These are phyloP conservation scores for Eulemur mongoz DNA, from an alignment of 2,797 vertebrate species.

Conservation along the genomic window DNA sequence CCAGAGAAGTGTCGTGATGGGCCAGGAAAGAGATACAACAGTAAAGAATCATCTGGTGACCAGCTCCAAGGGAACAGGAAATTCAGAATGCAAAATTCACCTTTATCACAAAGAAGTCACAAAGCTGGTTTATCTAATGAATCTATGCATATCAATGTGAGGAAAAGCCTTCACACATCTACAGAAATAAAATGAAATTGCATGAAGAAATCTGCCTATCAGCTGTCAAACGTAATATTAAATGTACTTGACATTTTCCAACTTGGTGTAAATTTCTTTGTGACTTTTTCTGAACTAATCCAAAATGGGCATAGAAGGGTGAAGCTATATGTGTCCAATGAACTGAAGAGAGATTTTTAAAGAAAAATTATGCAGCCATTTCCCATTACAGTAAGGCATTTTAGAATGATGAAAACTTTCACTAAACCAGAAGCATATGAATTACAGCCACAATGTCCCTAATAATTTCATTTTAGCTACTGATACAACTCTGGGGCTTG, in stretches of 20 bases:
- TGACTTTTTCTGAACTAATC: constrained; percentile 33
- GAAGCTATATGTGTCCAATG: not conserved
- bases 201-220: constrained; percentile 6
- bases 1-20: not conserved
- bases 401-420: constrained; percentile 59
- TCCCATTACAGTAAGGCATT: constrained; percentile 15
- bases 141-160: not conserved
- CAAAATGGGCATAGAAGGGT: not conserved
- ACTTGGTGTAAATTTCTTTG: constrained; percentile 8
- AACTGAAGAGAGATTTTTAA: constrained; percentile 41
- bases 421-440: constrained; percentile 34
- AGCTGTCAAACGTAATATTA: constrained; percentile 23
- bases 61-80: not conserved
- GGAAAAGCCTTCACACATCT: not conserved
- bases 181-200: not conserved
- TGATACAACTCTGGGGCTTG: not conserved
- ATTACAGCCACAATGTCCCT: not conserved
- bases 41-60: not conserved
- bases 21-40: not conserved
- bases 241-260: constrained; percentile 48
- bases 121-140: not conserved
- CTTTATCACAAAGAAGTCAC: not conserved
- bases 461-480: constrained; percentile 44
- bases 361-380: constrained; percentile 55
- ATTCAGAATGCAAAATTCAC: not conserved